A percentile compares a stretch with the other conserved stretches of the same genome.
phyloP scores from a whole-genome alignment of 2,888 invertebrate species.

The Theretra japonica region DNA sequence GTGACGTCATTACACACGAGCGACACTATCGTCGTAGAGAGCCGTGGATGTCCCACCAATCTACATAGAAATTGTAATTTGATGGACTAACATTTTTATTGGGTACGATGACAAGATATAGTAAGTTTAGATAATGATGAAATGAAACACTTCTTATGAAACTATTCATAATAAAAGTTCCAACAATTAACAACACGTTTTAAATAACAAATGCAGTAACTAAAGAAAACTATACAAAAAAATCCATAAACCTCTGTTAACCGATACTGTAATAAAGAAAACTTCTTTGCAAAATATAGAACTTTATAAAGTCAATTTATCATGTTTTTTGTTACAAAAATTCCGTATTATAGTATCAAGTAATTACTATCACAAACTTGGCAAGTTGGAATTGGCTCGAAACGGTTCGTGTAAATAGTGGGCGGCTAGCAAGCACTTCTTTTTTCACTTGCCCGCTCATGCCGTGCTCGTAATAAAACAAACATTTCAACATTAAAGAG shows the following conservation, averaged over 20 bases:
- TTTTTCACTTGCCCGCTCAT: background rate
- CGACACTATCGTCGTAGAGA: background rate
- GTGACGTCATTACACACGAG: slow-evolving; percentile 63
- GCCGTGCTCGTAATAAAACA: background rate
- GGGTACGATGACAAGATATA: background rate
- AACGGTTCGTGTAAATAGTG: slow-evolving; percentile 41
- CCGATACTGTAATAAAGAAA: no score
- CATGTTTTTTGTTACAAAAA: background rate
- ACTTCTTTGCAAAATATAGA: background rate
- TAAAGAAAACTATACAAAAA: no score
- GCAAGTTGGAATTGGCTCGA: slow-evolving; percentile 21
- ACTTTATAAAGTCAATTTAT: background rate
- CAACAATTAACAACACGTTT: no score
- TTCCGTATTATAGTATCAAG: background rate
- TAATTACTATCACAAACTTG: slow-evolving; percentile 16
- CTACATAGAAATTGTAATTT: background rate
- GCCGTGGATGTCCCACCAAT: slow-evolving; percentile 51
- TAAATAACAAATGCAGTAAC: no score
- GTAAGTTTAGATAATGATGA: no score
- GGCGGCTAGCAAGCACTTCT: background rate
- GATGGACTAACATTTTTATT: background rate
- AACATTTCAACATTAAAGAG: background rate
- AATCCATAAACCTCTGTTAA: no score
- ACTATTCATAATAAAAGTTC: no score
- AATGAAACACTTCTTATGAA: no score